Evolutionary conservation across 2,888 invertebrate genomes (phyloP), one percentile per base, ranked within the genome.

Genomic region (Platerodrilus igneus): DNA sequence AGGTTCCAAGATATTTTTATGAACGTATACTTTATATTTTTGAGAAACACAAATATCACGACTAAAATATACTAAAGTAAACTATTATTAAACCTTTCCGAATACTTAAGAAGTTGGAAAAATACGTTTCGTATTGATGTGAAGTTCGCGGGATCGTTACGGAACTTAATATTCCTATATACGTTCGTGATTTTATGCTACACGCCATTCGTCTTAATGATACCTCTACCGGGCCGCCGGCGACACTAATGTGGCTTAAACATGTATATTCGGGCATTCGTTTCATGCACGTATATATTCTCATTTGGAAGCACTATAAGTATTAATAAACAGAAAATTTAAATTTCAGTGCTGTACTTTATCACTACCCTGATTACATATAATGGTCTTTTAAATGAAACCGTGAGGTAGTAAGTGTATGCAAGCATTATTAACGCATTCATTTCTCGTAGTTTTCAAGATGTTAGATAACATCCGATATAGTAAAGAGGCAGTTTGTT

Each of bases 161-260:
- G 39, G 36, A 47, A 50, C 48, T 50, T 50, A 55, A 53, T 55
- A 53, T 55, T 55, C 46, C 46, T 42, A 42, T 42, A 50, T 49
- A 47, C 48, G 41, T 62, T 62, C 63, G 64, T 64, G 61, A 63
- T 64, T 62, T 60, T 55, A 48, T 52, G 58, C 58, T 61, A 63
- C 64, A 64, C 63, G 64, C 63, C 59, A 64, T 63, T 60, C 62
- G 61, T 64, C 64, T 64, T 64, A 64, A 64, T 63, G 64, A 64
- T 64, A 63, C 63, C 63, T 62, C 57, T 45, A 49, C 52, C 58
- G 58, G 52, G 55, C 53, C 55, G 52, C 48, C 53, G 53, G 52
- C 57, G 60, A 62, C 62, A 60, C 57, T 63, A 63, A 63, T 63
- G 62, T 62, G 55, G 56, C 55, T 56, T 57, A 58, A 63, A 62